phyloP scores from a whole-genome alignment of 2,888 invertebrate species.

The Acheta domesticus region DNA sequence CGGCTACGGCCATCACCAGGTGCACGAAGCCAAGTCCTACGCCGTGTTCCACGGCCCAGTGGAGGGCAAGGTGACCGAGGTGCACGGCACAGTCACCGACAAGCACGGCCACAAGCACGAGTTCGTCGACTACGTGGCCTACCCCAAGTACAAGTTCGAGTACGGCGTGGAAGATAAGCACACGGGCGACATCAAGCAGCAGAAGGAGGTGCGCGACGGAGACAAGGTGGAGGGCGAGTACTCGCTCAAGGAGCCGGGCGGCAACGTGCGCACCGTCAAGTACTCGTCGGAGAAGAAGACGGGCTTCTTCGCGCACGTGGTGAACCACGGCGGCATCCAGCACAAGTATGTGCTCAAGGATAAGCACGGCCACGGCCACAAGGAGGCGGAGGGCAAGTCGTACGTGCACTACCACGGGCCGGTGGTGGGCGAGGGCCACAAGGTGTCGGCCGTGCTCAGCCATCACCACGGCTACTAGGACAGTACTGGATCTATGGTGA shows the following conservation, averaged over 20 bases:
- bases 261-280: slow-evolving; percentile 49
- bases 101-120: neutral
- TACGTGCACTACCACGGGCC: neutral
- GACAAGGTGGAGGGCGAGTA: neutral
- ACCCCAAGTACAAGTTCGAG: slow-evolving; percentile 20
- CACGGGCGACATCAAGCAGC: slow-evolving; percentile 4
- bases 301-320: neutral
- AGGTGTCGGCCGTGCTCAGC: too few relatives aligned
- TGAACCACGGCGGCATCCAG: slow-evolving; percentile 30
- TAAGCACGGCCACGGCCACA: neutral
- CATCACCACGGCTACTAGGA: too few relatives aligned
- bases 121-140: slow-evolving; percentile 41
- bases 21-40: slow-evolving; percentile 27
- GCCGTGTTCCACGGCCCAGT: slow-evolving; percentile 31
- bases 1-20: slow-evolving; percentile 27
- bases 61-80: slow-evolving; percentile 30
- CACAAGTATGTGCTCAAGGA: slow-evolving; percentile 25
- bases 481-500: too few relatives aligned
- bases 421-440: neutral
- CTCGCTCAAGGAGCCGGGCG: neutral
- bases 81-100: slow-evolving; percentile 20
- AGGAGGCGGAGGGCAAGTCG: neutral
- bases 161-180: neutral
- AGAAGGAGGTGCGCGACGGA: slow-evolving; percentile 19
- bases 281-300: slow-evolving; percentile 55